Evolutionary conservation across 64 coral and sea anemone species (phyloP).

Genomic region (Exaiptasia diaphana): DNA sequence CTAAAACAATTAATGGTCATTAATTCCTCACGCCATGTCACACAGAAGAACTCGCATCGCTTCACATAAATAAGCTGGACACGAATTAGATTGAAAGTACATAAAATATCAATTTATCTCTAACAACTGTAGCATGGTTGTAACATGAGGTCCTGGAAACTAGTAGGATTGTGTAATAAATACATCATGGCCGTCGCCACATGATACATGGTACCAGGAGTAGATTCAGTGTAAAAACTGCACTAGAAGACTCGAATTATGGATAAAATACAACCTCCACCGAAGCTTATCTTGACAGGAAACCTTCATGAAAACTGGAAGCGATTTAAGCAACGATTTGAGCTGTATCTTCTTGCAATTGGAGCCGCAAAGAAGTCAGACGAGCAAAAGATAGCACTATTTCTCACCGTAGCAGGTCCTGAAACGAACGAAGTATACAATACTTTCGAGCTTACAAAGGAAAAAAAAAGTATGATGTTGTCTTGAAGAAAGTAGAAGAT

Average conservation of each 20-base stretch:
- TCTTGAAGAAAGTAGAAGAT: neutral
- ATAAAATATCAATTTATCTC: too few species aligned
- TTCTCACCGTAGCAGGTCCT: neutral
- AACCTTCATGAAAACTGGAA: neutral
- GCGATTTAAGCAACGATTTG: slow-evolving; percentile 1
- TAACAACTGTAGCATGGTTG: too few species aligned
- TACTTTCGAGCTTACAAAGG: neutral
- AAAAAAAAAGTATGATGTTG: neutral
- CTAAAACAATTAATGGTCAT: too few species aligned
- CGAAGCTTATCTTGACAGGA: neutral
- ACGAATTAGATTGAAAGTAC: too few species aligned
- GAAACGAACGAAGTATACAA: neutral
- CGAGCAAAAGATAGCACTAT: neutral
- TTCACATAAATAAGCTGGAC: too few species aligned
- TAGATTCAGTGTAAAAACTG: too few species aligned
- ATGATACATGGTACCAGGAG: neutral
- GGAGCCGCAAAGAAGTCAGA: neutral
- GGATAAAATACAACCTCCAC: neutral
- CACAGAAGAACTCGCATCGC: too few species aligned
- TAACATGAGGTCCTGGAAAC: too few species aligned
- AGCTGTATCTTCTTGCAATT: neutral
- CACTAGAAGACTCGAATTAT: neutral
- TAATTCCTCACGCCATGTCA: too few species aligned
- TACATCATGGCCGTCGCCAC: too few species aligned
- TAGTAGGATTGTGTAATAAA: too few species aligned